Conservation (phyloP, 2,113 vertebrate species). For the Sebastes fasciatus region DNA sequence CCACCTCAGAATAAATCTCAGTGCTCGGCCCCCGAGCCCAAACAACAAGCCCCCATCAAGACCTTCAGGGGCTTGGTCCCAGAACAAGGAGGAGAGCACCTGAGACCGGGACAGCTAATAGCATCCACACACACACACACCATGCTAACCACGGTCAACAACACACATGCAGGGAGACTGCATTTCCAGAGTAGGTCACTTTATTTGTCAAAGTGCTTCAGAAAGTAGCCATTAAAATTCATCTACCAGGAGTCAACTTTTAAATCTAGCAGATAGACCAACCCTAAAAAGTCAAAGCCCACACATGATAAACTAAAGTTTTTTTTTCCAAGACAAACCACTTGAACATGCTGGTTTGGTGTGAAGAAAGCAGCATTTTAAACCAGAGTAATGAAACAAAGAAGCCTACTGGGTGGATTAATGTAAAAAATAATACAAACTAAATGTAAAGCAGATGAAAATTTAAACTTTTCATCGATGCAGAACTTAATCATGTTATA, state of each 20-base stretch:
- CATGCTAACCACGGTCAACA: constrained; percentile 42
- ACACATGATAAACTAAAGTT: too few species aligned
- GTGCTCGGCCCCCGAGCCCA: constrained; percentile 56
- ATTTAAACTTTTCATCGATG: neutral
- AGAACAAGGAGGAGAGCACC: constrained; percentile 68
- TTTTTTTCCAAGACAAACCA: neutral
- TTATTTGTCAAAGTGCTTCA: constrained; percentile 54
- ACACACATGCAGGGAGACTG: constrained; percentile 30
- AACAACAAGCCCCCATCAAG: constrained; percentile 56
- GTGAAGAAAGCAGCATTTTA: neutral
- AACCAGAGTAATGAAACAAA: neutral
- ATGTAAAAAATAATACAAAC: neutral
- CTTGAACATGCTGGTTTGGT: neutral
- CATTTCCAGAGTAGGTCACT: constrained; percentile 40
- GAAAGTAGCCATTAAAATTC: constrained; percentile 13
- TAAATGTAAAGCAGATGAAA: neutral
- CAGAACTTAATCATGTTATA: neutral
- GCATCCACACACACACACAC: constrained; percentile 24
- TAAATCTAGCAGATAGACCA: neutral
- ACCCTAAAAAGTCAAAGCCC: too few species aligned
- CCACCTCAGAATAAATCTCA: constrained; percentile 65
- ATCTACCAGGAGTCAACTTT: constrained; percentile 9
- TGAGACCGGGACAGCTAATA: constrained; percentile 63
- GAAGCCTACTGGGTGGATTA: neutral
- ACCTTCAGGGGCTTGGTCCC: constrained; percentile 62